Conservation (phyloP, 1,140 invertebrate genomes). For the Drosophila suzukii region DNA sequence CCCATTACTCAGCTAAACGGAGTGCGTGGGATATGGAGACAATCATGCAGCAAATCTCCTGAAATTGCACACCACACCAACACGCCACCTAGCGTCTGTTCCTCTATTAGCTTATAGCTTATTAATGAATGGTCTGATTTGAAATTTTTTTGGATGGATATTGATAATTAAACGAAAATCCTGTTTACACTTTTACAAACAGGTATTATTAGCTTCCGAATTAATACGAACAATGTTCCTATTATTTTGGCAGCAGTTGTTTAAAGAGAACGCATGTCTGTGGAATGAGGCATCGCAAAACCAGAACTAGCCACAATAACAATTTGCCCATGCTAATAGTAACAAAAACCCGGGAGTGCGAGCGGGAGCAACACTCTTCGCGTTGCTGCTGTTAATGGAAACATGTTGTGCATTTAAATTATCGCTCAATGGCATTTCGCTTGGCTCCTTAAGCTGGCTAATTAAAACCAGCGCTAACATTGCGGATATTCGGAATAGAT, state of each 20-base stretch:
- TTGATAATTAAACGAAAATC: too few species aligned
- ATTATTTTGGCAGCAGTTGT: neutral
- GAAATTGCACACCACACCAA: too few species aligned
- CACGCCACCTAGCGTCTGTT: too few species aligned
- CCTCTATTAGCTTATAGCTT: too few species aligned
- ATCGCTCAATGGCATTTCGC: constrained; percentile 71
- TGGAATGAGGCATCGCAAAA: constrained; percentile 34
- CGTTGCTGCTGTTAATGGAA: constrained; percentile 58
- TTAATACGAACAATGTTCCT: neutral
- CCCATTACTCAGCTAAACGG: too few species aligned
- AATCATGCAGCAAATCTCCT: too few species aligned
- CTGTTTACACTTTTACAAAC: too few species aligned
- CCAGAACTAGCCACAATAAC: constrained; percentile 55
- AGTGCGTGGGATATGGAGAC: too few species aligned
- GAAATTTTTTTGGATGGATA: too few species aligned
- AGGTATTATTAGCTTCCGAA: too few species aligned
- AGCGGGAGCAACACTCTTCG: constrained; percentile 6
- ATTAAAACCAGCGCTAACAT: constrained; percentile 57
- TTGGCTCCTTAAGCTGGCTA: constrained; percentile 55
- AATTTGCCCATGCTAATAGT: constrained; percentile 54
- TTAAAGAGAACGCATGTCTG: constrained; percentile 30
- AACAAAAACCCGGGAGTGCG: constrained; percentile 21
- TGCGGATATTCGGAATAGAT: constrained; percentile 32
- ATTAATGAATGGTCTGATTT: too few species aligned
- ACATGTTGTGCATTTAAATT: constrained; percentile 77